phyloP scores from a whole-genome alignment of 2,797 vertebrate species.

The Pampus argenteus region DNA sequence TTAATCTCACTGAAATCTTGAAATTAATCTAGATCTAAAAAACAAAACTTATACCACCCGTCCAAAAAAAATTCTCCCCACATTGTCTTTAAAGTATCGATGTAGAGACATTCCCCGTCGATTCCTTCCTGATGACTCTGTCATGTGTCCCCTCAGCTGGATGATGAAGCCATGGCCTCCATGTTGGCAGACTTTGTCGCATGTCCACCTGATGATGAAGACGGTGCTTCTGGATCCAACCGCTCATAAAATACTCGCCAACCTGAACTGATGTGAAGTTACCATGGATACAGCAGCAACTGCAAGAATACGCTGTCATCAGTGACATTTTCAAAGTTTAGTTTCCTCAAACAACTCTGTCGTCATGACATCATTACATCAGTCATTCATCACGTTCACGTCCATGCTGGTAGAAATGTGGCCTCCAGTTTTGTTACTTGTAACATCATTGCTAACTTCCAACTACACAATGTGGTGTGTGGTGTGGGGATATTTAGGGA shows the following conservation, averaged over 20 bases:
- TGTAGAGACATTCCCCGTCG: background rate
- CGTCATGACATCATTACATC: background rate
- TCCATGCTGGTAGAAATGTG: background rate
- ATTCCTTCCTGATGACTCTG: background rate
- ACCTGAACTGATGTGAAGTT: constrained; percentile 12
- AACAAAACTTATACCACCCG: no score
- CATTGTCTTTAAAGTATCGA: no score
- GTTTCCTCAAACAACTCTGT: constrained; percentile 17
- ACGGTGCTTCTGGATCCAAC: constrained; percentile 64
- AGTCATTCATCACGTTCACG: constrained; percentile 4
- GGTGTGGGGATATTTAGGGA: background rate
- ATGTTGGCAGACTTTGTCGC: constrained; percentile 94
- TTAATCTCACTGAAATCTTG: no score
- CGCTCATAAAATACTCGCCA: constrained; percentile 26
- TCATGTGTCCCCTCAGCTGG: constrained; percentile 66
- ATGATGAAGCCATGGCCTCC: constrained; percentile 87
- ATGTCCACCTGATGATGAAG: constrained; percentile 91
- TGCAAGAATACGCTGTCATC: constrained; percentile 6
- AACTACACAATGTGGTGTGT: background rate
- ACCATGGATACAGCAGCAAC: background rate
- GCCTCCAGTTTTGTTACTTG: background rate
- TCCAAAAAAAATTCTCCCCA: no score
- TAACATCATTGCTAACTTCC: background rate
- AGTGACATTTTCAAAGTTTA: constrained; percentile 20
- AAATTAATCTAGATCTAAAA: no score